A percentile compares a stretch with the other conserved stretches of the same genome.
phyloP scores from a whole-genome alignment of 2,888 invertebrate genomes.

The Calameuta idolon region DNA sequence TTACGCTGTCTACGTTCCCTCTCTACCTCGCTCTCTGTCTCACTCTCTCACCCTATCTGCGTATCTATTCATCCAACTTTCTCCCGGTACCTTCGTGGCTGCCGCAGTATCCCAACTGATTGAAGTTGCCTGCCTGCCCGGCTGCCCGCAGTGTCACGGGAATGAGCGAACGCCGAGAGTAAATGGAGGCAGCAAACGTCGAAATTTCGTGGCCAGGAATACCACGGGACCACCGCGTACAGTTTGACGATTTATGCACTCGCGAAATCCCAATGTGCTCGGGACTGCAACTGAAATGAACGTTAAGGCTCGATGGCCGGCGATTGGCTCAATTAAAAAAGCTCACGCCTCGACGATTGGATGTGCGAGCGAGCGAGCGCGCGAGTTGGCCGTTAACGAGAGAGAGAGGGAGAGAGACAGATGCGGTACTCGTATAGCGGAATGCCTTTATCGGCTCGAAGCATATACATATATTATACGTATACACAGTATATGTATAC shows the following conservation, averaged over 20 bases:
- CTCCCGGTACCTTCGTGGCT: background rate
- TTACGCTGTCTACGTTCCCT: slow-evolving; percentile 10
- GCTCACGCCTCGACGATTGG: background rate
- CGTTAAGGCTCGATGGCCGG: background rate
- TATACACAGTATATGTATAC: background rate
- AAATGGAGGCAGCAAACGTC: background rate
- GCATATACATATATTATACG: background rate
- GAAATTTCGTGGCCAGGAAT: background rate
- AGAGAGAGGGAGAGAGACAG: slow-evolving; percentile 2
- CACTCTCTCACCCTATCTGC: slow-evolving; percentile 11
- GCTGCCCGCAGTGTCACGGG: background rate
- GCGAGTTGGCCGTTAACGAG: slow-evolving; percentile 1
- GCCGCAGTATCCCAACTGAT: background rate
- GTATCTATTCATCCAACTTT: slow-evolving; percentile 13
- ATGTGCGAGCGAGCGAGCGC: background rate
- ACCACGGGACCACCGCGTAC: background rate
- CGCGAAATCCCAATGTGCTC: background rate
- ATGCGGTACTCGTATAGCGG: background rate
- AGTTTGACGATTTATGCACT: background rate
- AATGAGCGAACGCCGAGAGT: background rate
- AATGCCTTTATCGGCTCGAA: background rate
- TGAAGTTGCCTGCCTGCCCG: background rate
- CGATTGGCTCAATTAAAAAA: background rate
- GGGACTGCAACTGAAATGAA: background rate
- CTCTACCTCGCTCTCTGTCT: slow-evolving; percentile 17